phyloP scores from a whole-genome alignment of 1,140 invertebrate species.

The Trichoplusia ni region DNA sequence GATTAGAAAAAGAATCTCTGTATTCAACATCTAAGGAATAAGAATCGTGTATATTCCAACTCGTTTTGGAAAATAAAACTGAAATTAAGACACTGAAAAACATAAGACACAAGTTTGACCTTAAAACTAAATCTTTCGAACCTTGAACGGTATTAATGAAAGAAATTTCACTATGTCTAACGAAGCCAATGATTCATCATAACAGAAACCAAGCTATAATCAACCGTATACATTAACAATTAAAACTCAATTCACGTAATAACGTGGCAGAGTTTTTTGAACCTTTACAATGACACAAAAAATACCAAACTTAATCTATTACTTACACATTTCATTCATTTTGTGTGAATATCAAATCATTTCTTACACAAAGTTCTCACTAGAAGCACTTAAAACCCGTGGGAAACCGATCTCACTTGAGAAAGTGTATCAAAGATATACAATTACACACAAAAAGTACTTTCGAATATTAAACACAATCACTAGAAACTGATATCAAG shows the following conservation, averaged over 20 bases:
- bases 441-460: conserved; percentile 14
- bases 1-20: too few species aligned
- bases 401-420: conserved; percentile 43
- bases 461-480: conserved; percentile 5
- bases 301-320: conserved; percentile 29
- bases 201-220: conserved; percentile 8
- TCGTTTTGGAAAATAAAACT: too few species aligned
- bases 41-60: too few species aligned
- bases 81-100: not conserved
- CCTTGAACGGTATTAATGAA: conserved; percentile 25
- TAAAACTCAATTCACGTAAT: conserved; percentile 15
- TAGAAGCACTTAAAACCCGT: conserved; percentile 32
- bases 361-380: conserved; percentile 32
- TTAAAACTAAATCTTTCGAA: conserved; percentile 8
- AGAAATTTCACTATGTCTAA: conserved; percentile 42
- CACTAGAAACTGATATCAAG: conserved; percentile 33
- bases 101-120: not conserved
- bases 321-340: conserved; percentile 74
- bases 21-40: too few species aligned
- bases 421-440: conserved; percentile 33
- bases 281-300: conserved; percentile 4
- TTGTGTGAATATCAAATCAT: conserved; percentile 40
- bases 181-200: conserved; percentile 35
- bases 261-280: conserved; percentile 4
- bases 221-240: not conserved